Percentiles rank a stretch among this genome's conserved stretches.
phyloP scores from a whole-genome alignment of 2,113 vertebrate species.

The Pterocles burchelli region DNA sequence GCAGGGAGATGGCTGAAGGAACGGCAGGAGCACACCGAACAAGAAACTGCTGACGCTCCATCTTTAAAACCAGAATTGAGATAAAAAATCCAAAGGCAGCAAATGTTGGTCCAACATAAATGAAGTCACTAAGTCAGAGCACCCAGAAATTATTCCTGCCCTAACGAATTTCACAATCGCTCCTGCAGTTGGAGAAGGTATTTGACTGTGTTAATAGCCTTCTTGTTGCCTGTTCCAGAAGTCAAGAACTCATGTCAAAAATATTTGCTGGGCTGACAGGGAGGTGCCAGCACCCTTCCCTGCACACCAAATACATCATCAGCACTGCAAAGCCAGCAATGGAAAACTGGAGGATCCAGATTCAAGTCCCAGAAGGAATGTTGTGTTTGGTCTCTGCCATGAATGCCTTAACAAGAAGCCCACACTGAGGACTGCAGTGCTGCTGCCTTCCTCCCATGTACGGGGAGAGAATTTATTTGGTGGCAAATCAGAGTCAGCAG shows the following conservation, averaged over 20 bases:
- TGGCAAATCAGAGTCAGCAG: background rate
- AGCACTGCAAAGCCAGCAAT: background rate
- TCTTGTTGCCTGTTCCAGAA: slow-evolving; percentile 7
- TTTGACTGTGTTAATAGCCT: background rate
- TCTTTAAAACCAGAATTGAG: background rate
- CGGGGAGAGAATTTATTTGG: background rate
- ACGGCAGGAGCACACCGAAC: background rate
- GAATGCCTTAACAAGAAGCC: background rate
- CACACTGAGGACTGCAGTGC: background rate
- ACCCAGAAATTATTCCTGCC: background rate
- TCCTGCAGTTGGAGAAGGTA: background rate
- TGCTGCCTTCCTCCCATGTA: background rate
- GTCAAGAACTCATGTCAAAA: slow-evolving; percentile 50
- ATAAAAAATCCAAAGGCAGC: slow-evolving; percentile 28
- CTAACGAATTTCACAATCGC: slow-evolving; percentile 4
- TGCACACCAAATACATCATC: slow-evolving; percentile 28
- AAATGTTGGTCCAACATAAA: background rate
- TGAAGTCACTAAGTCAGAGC: background rate
- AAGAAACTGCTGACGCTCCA: background rate
- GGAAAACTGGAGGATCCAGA: slow-evolving; percentile 49
- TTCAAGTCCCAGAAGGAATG: background rate
- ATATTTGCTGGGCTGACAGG: slow-evolving; percentile 56
- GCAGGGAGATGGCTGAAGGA: background rate
- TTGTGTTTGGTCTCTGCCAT: background rate
- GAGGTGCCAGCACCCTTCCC: slow-evolving; percentile 50